Evolutionary conservation across 2,888 invertebrate species (phyloP).

Genomic region (Pomacea canaliculata): DNA sequence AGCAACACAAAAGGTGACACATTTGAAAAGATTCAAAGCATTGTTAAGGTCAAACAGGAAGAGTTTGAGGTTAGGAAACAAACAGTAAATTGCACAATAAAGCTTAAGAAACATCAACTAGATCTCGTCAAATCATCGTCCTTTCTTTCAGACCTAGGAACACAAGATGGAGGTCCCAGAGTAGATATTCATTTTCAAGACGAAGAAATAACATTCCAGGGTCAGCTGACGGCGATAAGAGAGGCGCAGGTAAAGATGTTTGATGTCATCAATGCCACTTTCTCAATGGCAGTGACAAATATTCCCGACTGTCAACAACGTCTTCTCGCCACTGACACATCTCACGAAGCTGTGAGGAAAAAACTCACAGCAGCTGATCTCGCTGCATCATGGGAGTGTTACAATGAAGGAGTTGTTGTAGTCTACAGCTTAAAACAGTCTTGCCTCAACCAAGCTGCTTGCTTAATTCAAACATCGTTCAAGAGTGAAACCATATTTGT

Average conservation of each 20-base stretch:
- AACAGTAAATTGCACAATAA: conserved; percentile 7
- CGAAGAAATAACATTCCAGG: conserved; percentile 14
- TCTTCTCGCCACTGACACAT: conserved; percentile 8
- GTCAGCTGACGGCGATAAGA: conserved; percentile 14
- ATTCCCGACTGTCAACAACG: conserved; percentile 4
- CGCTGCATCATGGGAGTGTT: conserved; percentile 17
- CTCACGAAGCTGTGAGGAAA: conserved; percentile 10
- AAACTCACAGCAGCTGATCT: conserved; percentile 10
- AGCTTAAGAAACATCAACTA: conserved; percentile 9
- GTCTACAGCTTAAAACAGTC: conserved; percentile 6
- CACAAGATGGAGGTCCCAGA: neutral
- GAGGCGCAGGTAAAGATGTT: conserved; percentile 22
- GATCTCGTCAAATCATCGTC: conserved; percentile 9
- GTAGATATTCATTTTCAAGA: conserved; percentile 4
- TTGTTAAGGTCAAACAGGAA: conserved; percentile 1
- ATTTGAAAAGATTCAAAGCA: conserved; percentile 2
- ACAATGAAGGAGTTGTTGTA: neutral
- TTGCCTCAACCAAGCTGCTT: neutral
- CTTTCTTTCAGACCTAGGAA: conserved; percentile 10
- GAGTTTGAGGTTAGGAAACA: conserved; percentile 14
- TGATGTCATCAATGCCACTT: neutral
- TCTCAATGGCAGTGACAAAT: neutral
- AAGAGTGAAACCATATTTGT: conserved; percentile 3
- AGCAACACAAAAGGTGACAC: neutral
- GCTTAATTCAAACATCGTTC: conserved; percentile 13